Base-by-base conservation (phyloP, 2,888 invertebrate genomes). In the Schrankia costaestrigalis region DNA sequence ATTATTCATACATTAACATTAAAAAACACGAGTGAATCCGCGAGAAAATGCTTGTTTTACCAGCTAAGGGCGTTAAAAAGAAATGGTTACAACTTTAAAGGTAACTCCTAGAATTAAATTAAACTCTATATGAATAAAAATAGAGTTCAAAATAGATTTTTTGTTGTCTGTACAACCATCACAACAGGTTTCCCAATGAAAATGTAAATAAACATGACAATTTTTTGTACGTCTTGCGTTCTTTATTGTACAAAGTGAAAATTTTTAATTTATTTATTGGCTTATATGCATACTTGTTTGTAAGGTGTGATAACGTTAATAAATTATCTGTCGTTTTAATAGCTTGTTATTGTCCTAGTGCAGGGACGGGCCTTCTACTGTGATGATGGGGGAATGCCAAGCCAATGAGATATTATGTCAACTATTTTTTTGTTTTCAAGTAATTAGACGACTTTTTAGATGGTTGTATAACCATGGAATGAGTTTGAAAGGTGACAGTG, bases 181-280 rank as follows among this genome's bases (percentile, higher is more conserved):
- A 23, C 22, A 53, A 36, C 52, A 54, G 36, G 47, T 44, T 50
- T 56, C 41, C 60, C 46, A 56, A 58, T 59, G 50, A 59, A 58
- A 53, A 58, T 58, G 60, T 49, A 41, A 53, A 59, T 57, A 58
- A 36, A 37, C 28, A 11, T 30, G 8, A 4, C 26, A 26, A 39
- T 35, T 46, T 46, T 44, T 30, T n/a, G 31, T 31, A 23, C 42
- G 27, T 36, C 35, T 42, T 41, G 34, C 37, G 46, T 46, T 41
- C 42, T 27, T 22, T 26, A 26, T 14, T 41, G 42, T 54, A 32
- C 26, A 19, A 14, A 12, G 11, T 26, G 41, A 34, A 55, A 49
- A 42, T 46, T 43, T 40, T 34, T 24, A 43, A 56, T 56, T 53
- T 46, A 35, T 46, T 34, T 24, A 3, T 11, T 5, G 8, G 9